A percentile compares a stretch with the other conserved stretches of the same genome.
Conservation (phyloP, 2,113 vertebrate genomes). For the Dromiciops gliroides region DNA sequence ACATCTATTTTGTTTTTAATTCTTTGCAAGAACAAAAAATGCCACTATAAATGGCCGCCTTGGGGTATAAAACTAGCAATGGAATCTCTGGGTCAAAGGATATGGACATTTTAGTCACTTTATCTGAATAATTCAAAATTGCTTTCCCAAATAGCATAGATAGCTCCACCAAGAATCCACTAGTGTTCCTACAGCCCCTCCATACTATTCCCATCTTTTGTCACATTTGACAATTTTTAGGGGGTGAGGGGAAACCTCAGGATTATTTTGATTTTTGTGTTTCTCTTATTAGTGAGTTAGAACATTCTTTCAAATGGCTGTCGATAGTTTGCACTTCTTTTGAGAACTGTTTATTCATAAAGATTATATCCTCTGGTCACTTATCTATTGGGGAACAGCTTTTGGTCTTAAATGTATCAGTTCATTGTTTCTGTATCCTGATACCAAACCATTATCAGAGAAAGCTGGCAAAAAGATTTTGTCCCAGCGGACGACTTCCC, state of each 20-base stretch:
- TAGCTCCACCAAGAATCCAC: background rate
- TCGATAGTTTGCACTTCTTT: background rate
- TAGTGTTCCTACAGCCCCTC: background rate
- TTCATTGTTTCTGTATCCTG: background rate
- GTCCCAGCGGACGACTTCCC: background rate
- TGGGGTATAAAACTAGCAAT: too few species aligned
- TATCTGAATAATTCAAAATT: background rate
- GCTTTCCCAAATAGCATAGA: background rate
- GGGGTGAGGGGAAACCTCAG: background rate
- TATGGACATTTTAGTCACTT: background rate
- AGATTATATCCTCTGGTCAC: background rate
- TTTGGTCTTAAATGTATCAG: background rate
- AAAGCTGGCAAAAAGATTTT: background rate
- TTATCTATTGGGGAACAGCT: background rate
- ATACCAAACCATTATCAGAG: background rate
- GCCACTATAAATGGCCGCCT: too few species aligned
- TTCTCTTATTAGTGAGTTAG: background rate
- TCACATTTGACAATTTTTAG: background rate
- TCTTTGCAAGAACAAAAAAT: too few species aligned
- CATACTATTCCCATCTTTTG: background rate
- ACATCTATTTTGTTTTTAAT: background rate
- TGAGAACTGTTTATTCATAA: background rate
- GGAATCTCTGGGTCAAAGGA: background rate
- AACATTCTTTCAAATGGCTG: background rate
- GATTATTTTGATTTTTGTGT: background rate